Conservation (phyloP, 2,797 vertebrate genomes). For the Mionectes olivaceus region DNA sequence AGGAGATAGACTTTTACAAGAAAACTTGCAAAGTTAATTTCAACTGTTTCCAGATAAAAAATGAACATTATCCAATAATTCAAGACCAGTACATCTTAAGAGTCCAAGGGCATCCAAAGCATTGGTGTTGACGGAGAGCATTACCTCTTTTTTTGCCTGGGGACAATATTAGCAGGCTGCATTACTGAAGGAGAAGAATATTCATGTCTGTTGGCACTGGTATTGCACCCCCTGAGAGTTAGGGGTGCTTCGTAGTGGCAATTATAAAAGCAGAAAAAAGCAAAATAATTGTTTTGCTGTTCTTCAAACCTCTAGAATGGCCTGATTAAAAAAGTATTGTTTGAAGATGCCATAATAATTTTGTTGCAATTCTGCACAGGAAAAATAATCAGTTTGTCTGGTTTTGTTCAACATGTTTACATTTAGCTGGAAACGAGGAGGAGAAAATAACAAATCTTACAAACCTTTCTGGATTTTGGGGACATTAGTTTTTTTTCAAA, state of each 20-base stretch:
- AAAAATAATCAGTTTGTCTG: not conserved
- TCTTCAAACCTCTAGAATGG: not conserved
- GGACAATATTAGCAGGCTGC: not conserved
- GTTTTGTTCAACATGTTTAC: not conserved
- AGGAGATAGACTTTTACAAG: not conserved
- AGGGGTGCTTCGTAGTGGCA: not conserved
- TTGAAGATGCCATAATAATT: not conserved
- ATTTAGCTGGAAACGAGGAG: not conserved
- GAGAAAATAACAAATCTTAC: not conserved
- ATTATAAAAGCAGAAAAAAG: not conserved
- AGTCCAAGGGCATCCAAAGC: not conserved
- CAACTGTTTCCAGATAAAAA: not conserved
- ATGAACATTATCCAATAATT: not conserved
- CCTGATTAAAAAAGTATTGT: not conserved
- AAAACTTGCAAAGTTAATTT: not conserved
- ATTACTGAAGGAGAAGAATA: not conserved
- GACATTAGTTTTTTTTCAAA: not conserved
- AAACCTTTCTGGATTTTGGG: not conserved
- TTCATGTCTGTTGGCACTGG: not conserved
- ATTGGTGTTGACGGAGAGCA: fast-evolving
- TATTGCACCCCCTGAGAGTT: not conserved
- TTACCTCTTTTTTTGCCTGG: not conserved
- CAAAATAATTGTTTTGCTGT: not conserved
- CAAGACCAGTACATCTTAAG: not conserved
- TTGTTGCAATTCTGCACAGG: not conserved